Conservation (phyloP, 2,797 vertebrate genomes). For the Holocentrus rufus region DNA sequence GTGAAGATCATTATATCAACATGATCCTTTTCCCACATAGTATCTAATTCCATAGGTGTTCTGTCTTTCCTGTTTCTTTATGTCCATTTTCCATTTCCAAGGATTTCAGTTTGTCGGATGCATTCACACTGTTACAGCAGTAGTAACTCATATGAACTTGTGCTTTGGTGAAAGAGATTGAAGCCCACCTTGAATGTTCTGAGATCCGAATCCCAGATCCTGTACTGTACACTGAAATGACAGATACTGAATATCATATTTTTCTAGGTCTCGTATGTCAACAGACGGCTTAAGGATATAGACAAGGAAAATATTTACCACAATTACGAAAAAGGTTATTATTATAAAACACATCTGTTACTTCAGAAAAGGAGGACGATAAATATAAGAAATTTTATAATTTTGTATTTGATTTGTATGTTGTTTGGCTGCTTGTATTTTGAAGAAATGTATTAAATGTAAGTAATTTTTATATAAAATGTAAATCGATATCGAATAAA, state of each 20-base stretch:
- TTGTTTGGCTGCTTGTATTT: conserved; percentile 89
- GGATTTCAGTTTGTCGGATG: conserved; percentile 35
- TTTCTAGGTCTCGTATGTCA: conserved; percentile 77
- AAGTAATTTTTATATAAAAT: conserved; percentile 89
- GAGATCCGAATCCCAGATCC: conserved; percentile 66
- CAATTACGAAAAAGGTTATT: conserved; percentile 68
- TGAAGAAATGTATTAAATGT: conserved; percentile 90
- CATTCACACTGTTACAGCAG: conserved; percentile 42
- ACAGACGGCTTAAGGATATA: conserved; percentile 64
- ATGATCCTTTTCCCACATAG: conserved; percentile 33
- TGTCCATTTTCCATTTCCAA: conserved; percentile 48
- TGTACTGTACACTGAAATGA: conserved; percentile 74
- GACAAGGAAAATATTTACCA: conserved; percentile 70
- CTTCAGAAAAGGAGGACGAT: conserved; percentile 78
- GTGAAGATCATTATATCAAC: conserved; percentile 38
- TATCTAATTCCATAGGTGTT: conserved; percentile 45
- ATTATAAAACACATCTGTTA: conserved; percentile 78
- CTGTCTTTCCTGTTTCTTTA: conserved; percentile 23
- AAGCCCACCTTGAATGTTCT: conserved; percentile 78
- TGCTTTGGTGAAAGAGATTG: conserved; percentile 68
- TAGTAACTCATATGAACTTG: conserved; percentile 54
- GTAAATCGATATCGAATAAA: conserved; percentile 89
- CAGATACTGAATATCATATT: conserved; percentile 79
- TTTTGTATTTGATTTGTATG: conserved; percentile 92
- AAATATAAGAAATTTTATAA: conserved; percentile 88